Evolutionary conservation across 1,140 invertebrate species (phyloP).

Genomic region (Neotoxoptera formosana): DNA sequence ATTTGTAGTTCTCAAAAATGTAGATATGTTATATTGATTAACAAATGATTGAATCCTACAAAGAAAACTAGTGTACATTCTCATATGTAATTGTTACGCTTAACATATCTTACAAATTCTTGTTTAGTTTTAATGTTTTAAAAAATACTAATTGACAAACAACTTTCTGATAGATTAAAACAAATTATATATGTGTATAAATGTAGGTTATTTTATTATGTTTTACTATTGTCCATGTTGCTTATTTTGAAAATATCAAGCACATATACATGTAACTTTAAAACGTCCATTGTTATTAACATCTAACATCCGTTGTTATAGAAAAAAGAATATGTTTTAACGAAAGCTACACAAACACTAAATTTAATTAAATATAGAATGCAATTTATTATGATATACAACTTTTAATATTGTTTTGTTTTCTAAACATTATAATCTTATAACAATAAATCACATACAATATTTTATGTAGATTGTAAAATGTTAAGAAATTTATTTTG

Average conservation of each 20-base stretch:
- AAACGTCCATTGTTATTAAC: conserved; percentile 8
- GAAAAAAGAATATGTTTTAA: conserved; percentile 34
- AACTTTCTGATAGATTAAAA: background rate
- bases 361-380: conserved; percentile 47
- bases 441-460: conserved; percentile 27
- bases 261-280: conserved; percentile 28
- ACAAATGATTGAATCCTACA: background rate
- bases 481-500: conserved; percentile 43
- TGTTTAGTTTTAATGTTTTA: conserved; percentile 44
- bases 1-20: background rate
- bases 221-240: conserved; percentile 42
- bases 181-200: conserved; percentile 34
- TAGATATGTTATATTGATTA: conserved; percentile 5
- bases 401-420: conserved; percentile 40
- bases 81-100: conserved; percentile 45
- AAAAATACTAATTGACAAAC: conserved; percentile 20
- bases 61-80: conserved; percentile 28
- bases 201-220: conserved; percentile 18
- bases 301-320: conserved; percentile 19
- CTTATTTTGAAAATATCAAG: conserved; percentile 24
- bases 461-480: conserved; percentile 34
- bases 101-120: conserved; percentile 50
- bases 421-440: background rate
- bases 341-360: conserved; percentile 37
- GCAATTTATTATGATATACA: conserved; percentile 42